Percentiles rank a stretch among this genome's conserved stretches.
Conservation (phyloP, 2,113 vertebrate species). For the Hemibagrus wyckioides region DNA sequence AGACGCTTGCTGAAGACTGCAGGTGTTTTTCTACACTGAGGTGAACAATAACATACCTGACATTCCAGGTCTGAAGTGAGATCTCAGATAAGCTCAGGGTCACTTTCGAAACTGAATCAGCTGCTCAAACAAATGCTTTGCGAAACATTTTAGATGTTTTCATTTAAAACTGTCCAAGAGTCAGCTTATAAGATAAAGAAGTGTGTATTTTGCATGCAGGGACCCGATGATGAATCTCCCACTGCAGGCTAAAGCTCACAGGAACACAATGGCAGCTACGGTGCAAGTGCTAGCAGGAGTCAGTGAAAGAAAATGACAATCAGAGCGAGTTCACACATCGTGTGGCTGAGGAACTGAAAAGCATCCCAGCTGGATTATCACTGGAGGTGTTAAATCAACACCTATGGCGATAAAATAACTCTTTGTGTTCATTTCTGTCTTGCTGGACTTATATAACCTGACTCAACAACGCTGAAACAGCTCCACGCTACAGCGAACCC, state of each 20-base stretch:
- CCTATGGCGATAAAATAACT: neutral
- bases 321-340: neutral
- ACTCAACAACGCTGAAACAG: no score
- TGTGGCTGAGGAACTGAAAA: neutral
- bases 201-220: neutral
- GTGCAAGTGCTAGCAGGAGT: neutral
- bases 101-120: neutral
- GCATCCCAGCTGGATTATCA: neutral
- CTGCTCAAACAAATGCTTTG: neutral
- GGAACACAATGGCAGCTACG: neutral
- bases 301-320: neutral
- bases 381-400: neutral
- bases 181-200: neutral
- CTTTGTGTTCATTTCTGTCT: neutral
- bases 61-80: conserved; percentile 50
- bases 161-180: neutral
- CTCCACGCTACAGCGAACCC: neutral
- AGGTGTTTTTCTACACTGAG: conserved; percentile 32
- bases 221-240: neutral
- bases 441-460: neutral
- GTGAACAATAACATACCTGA: conserved; percentile 42
- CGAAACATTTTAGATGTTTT: neutral
- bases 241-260: neutral
- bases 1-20: neutral
- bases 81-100: conserved; percentile 37